A percentile compares a stretch with the other conserved stretches of the same genome.
Evolutionary conservation across 2,888 invertebrate species (phyloP).

Genomic region (Macrophya alboannulata): DNA sequence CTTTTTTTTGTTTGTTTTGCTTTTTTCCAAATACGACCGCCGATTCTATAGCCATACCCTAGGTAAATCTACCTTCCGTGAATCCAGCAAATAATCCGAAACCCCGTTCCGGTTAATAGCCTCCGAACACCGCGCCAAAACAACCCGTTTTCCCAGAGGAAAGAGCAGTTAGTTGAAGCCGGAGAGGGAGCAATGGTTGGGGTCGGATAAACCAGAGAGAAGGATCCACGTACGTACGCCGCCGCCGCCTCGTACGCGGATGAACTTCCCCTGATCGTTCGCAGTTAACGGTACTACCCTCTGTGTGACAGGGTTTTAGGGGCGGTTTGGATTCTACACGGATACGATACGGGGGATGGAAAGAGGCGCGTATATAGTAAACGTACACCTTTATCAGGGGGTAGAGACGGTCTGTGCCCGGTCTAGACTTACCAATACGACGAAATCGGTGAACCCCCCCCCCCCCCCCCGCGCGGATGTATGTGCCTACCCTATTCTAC

Average conservation of each 20-base stretch:
- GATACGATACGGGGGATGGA: slow-evolving; percentile 32
- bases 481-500: slow-evolving; percentile 12
- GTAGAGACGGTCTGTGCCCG: slow-evolving; percentile 76
- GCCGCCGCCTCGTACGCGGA: slow-evolving; percentile 10
- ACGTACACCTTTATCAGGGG: background rate
- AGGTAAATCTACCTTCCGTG: background rate
- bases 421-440: slow-evolving; percentile 73
- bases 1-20: background rate
- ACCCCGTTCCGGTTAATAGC: slow-evolving; percentile 43
- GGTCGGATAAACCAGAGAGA: background rate
- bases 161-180: slow-evolving; percentile 43
- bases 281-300: slow-evolving; percentile 47
- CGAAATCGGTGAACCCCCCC: slow-evolving; percentile 57
- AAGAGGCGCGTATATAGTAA: background rate
- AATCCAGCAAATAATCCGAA: slow-evolving; percentile 25
- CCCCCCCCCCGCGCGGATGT: no score
- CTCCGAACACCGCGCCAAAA: slow-evolving; percentile 34
- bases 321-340: background rate
- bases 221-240: slow-evolving; percentile 1
- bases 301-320: slow-evolving; percentile 39
- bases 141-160: slow-evolving; percentile 34
- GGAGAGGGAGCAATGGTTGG: background rate
- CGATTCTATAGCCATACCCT: background rate
- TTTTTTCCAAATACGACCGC: background rate
- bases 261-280: slow-evolving; percentile 49